Base-by-base conservation (phyloP, 2,888 invertebrate genomes). In the Lampropteryx suffumata region DNA sequence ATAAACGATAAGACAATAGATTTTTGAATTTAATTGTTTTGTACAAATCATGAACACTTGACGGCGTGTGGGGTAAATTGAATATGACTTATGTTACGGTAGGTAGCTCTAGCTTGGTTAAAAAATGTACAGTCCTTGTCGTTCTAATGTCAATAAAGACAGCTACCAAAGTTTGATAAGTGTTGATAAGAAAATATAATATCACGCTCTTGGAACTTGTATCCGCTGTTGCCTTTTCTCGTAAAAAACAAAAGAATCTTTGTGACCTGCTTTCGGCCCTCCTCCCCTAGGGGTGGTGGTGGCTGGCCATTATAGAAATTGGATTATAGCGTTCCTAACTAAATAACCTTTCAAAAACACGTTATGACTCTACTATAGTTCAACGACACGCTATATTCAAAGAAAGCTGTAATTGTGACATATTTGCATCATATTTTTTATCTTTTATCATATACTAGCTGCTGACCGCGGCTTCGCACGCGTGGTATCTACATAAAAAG, bases 231-330 rank as follows among this genome's bases (percentile, higher is more conserved):
- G n/a, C n/a, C n/a, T n/a, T n/a, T n/a, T n/a, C n/a, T n/a, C n/a
- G n/a, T n/a, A n/a, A n/a, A n/a, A n/a, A n/a, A n/a, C n/a, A n/a
- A n/a, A n/a, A n/a, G n/a, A n/a, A n/a, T n/a, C n/a, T n/a, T 17
- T 17, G 14, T 14, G 28, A 24, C 35, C 45, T 27, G 8, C 3
- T 29, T 51, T 44, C 9, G 12, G 34, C 45, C 42, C 10, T 21
- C 37, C 47, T 42, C 45, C 43, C 45, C 33, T 28, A 2, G 33
- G 49, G 51, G 45, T 58, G 59, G 57, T n/a, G n/a, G 64, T 61
- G 52, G 64, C 55, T 61, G 69, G 70, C 69, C 78, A 79, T 79
- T 77, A 77, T 59, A 67, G 67, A 76, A 76, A 80, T 80, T 75
- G 70, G 64, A 77, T 80, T 75, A 78, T 66, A n/a, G n/a, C 6